Percentiles rank a stretch among this genome's conserved stretches.
Evolutionary conservation across 2,113 vertebrate species (phyloP).

Genomic region (Lanius ludovicianus): DNA sequence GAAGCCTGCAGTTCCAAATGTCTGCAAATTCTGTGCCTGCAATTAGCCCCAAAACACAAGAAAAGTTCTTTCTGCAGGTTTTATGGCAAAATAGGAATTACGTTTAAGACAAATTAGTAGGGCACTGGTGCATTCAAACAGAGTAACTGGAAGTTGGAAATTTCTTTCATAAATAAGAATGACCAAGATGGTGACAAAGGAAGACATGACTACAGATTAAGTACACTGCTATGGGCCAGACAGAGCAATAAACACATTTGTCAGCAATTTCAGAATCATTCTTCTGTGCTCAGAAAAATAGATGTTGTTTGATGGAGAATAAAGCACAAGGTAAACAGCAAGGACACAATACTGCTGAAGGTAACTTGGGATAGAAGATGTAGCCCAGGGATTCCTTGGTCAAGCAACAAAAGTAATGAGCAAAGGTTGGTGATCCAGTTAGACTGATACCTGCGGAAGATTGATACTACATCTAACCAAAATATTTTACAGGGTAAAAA

Average conservation of each 20-base stretch:
- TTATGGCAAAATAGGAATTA: neutral
- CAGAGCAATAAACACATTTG: neutral
- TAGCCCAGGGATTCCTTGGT: neutral
- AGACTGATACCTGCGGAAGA: neutral
- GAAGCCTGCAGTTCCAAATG: neutral
- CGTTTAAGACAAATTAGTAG: neutral
- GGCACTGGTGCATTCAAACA: neutral
- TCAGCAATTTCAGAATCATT: neutral
- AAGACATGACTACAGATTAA: neutral
- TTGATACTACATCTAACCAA: neutral
- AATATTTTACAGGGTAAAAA: neutral
- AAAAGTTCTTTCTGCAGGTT: neutral
- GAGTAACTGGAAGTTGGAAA: neutral
- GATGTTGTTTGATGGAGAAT: fast-evolving
- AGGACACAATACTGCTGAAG: neutral
- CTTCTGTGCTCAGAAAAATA: neutral
- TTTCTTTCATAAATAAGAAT: neutral
- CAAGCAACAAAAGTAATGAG: neutral
- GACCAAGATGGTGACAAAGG: neutral
- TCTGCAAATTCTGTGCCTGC: neutral
- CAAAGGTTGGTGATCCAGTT: neutral
- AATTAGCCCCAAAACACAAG: neutral
- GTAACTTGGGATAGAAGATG: neutral
- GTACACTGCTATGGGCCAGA: neutral
- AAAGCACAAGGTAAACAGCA: neutral